Evolutionary conservation across 2,888 invertebrate species (phyloP).

Genomic region (Drepana falcataria): DNA sequence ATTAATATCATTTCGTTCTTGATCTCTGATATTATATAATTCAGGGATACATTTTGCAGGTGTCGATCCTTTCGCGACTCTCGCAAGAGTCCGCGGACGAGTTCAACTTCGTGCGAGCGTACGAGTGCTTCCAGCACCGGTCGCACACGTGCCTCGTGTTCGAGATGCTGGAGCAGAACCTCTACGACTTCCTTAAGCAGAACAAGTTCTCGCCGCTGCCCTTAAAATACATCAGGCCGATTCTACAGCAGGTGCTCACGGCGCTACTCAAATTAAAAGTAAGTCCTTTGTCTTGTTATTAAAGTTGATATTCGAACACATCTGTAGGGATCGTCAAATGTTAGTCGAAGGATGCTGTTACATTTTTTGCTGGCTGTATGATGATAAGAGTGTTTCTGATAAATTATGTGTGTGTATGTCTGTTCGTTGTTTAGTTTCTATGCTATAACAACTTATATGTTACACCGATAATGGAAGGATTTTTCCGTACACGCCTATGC

Average conservation of each 20-base stretch:
- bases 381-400: too few relatives aligned
- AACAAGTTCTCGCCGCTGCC: conserved; percentile 99
- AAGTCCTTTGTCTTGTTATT: conserved; percentile 8
- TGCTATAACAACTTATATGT: too few relatives aligned
- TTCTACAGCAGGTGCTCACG: conserved; percentile 96
- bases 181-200: conserved; percentile 99
- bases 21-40: too few relatives aligned
- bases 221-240: conserved; percentile 98
- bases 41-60: conserved; percentile 55
- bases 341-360: too few relatives aligned
- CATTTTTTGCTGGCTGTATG: too few relatives aligned
- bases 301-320: background rate
- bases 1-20: too few relatives aligned
- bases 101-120: conserved; percentile 99
- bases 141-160: conserved; percentile 99
- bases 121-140: conserved; percentile 99
- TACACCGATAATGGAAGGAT: too few relatives aligned
- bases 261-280: conserved; percentile 94
- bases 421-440: too few relatives aligned
- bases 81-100: conserved; percentile 99
- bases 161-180: conserved; percentile 99
- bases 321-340: too few relatives aligned
- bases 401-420: too few relatives aligned
- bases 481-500: too few relatives aligned
- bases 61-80: conserved; percentile 93